These are phyloP conservation scores for Gnathonemus echidnorhynchus DNA, from an alignment of 2,113 vertebrate species.

Conservation along the genomic window DNA sequence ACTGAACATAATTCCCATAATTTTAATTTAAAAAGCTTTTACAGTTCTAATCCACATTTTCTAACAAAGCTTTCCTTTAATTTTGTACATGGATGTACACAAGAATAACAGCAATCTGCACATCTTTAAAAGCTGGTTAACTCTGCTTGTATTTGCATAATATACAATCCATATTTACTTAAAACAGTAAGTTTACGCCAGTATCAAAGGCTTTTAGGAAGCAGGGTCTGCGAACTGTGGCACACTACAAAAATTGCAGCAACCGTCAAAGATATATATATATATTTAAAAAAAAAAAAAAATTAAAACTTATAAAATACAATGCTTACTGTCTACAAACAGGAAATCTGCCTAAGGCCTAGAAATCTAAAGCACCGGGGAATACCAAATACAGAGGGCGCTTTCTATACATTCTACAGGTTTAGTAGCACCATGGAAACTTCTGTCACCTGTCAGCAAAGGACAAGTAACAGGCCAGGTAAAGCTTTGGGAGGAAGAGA, in stretches of 20 bases:
- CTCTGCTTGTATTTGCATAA: conserved; percentile 62
- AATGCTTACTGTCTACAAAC: conserved; percentile 62
- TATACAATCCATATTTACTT: conserved; percentile 55
- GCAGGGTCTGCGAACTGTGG: conserved; percentile 58
- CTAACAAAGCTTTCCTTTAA: conserved; percentile 25
- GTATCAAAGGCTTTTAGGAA: conserved; percentile 64
- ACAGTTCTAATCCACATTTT: conserved; percentile 27
- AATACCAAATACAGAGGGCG: conserved; percentile 52
- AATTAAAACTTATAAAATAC: conserved; percentile 46
- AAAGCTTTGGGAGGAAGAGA: conserved; percentile 65
- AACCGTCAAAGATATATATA: conserved; percentile 44
- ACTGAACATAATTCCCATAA: conserved; percentile 30
- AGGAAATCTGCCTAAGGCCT: conserved; percentile 58
- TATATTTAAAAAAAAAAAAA: conserved; percentile 35
- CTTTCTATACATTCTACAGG: conserved; percentile 61
- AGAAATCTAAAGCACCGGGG: conserved; percentile 66
- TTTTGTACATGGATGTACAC: conserved; percentile 25
- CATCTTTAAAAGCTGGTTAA: conserved; percentile 65
- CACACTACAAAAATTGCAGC: conserved; percentile 56
- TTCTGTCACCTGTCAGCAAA: conserved; percentile 59
- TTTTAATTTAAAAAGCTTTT: conserved; percentile 43
- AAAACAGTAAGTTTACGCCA: conserved; percentile 29
- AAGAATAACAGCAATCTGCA: conserved; percentile 43
- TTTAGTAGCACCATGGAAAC: conserved; percentile 79
- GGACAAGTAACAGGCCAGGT: conserved; percentile 57